Evolutionary conservation across 2,888 invertebrate genomes (phyloP).

Genomic region (Protodeltote pygarga): DNA sequence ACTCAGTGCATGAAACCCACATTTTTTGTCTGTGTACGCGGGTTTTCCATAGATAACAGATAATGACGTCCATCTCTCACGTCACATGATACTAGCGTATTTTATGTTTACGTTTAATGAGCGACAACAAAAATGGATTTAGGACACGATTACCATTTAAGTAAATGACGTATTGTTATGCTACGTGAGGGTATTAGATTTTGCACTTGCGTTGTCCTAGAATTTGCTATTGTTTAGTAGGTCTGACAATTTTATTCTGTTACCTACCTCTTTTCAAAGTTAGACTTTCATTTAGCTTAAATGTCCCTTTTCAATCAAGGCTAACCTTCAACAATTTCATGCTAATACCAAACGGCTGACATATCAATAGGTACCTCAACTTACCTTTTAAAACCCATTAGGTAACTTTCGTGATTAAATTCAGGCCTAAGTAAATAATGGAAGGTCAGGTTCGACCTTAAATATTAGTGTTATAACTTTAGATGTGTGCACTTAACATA

Average conservation of each 20-base stretch:
- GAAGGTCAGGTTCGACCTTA: conserved; percentile 14
- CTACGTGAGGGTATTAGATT: too few species aligned
- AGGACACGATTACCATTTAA: conserved; percentile 1
- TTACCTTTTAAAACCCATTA: conserved; percentile 4
- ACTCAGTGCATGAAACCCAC: too few species aligned
- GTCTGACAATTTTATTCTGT: too few species aligned
- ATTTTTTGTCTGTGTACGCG: too few species aligned
- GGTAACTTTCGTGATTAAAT: conserved; percentile 25
- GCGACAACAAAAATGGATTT: conserved; percentile 7
- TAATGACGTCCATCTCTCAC: conserved; percentile 2
- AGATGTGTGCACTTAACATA: conserved; percentile 8
- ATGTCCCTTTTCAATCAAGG: too few species aligned
- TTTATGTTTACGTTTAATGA: conserved; percentile 9
- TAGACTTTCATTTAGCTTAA: too few species aligned
- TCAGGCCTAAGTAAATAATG: conserved; percentile 25
- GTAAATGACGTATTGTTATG: too few species aligned
- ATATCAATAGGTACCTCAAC: conserved; percentile 12
- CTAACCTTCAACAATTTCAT: background rate
- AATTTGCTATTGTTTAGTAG: too few species aligned
- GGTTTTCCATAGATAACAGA: conserved; percentile 2
- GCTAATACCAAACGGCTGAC: background rate
- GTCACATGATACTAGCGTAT: conserved; percentile 1
- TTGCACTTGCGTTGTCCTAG: too few species aligned
- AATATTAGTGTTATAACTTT: background rate
- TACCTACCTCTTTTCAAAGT: too few species aligned